Evolutionary conservation across 2,113 vertebrate species (phyloP).

Genomic region (Penelope pileata): DNA sequence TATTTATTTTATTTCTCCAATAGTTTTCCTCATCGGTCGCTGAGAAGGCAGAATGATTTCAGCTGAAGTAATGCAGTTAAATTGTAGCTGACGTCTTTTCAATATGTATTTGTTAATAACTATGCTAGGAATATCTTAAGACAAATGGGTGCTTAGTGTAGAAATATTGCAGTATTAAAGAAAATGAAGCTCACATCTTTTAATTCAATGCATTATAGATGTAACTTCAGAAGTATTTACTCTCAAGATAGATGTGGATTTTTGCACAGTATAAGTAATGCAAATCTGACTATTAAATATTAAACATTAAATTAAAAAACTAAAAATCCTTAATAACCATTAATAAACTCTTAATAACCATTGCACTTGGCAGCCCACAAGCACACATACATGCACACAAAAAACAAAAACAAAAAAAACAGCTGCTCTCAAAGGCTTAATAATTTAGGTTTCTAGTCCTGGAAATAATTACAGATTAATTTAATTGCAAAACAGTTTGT

Average conservation of each 20-base stretch:
- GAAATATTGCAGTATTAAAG: background rate
- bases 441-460: background rate
- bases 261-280: background rate
- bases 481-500: background rate
- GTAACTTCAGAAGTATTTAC: background rate
- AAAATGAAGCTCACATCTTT: background rate
- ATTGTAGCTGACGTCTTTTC: background rate
- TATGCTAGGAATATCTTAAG: background rate
- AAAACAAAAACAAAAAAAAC: background rate
- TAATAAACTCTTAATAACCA: too few species aligned
- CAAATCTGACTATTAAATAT: background rate
- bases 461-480: background rate
- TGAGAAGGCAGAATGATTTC: background rate
- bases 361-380: background rate
- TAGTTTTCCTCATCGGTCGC: background rate
- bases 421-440: background rate
- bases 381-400: background rate
- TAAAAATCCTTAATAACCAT: too few species aligned
- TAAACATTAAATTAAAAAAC: too few species aligned
- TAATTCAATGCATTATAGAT: background rate
- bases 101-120: background rate
- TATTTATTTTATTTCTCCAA: background rate
- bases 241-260: background rate
- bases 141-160: background rate
- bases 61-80: background rate